phyloP scores from a whole-genome alignment of 2,113 vertebrate genomes.

The Pelobates fuscus region DNA sequence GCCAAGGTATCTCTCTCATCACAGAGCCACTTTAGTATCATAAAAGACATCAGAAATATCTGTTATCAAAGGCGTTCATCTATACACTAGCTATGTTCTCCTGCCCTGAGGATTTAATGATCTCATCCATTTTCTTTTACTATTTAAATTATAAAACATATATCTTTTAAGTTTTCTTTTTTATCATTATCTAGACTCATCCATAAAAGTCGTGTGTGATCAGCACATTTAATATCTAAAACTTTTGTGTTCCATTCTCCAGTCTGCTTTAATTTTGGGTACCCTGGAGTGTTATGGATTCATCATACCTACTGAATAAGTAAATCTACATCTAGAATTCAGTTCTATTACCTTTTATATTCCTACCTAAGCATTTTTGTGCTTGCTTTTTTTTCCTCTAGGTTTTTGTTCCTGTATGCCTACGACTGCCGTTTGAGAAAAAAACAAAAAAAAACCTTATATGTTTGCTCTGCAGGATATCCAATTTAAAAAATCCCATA shows the following conservation, averaged over 20 bases:
- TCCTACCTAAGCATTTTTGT: background rate
- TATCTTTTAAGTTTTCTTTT: background rate
- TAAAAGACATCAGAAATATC: too few species aligned
- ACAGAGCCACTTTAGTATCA: too few species aligned
- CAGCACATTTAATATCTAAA: too few species aligned
- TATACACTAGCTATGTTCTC: too few species aligned
- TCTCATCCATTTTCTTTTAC: too few species aligned
- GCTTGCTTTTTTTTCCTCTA: slow-evolving; percentile 19
- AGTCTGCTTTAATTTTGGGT: background rate
- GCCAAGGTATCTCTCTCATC: too few species aligned
- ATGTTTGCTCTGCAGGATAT: slow-evolving; percentile 19
- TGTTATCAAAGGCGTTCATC: too few species aligned
- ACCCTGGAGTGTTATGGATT: slow-evolving; percentile 17
- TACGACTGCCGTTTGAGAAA: slow-evolving; percentile 19
- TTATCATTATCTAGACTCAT: background rate
- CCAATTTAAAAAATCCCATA: slow-evolving; percentile 15
- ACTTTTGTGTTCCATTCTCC: background rate
- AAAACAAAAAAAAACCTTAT: slow-evolving; percentile 9
- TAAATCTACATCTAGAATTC: slow-evolving; percentile 20
- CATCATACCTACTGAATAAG: slow-evolving; percentile 27
- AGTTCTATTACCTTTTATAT: slow-evolving; percentile 22
- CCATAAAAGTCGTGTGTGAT: slow-evolving; percentile 1
- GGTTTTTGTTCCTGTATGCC: slow-evolving; percentile 25
- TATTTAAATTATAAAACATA: too few species aligned
- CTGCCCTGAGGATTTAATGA: too few species aligned